These are phyloP conservation scores for Salarias fasciatus DNA, from an alignment of 2,797 vertebrate genomes.

Conservation along the genomic window DNA sequence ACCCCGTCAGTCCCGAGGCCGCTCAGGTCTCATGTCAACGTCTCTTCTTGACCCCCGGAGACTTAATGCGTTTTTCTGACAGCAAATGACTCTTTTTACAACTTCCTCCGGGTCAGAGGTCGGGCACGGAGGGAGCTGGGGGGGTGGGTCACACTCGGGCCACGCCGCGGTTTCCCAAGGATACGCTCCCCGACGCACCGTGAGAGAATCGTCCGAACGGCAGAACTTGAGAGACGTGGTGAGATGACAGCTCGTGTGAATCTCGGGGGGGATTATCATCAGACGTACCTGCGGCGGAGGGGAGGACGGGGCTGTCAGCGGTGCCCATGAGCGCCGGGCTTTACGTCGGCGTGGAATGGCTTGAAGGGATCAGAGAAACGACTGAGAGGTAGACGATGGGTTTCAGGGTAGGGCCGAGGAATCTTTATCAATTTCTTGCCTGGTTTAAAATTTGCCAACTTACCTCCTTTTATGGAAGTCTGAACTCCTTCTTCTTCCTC, in stretches of 20 bases:
- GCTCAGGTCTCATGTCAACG: background rate
- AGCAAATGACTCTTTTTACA: constrained; percentile 37
- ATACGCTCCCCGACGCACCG: background rate
- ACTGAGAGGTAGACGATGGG: constrained; percentile 15
- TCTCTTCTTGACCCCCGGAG: constrained; percentile 24
- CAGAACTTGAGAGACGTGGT: constrained; percentile 21
- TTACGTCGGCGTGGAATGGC: constrained; percentile 23
- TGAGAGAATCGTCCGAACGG: constrained; percentile 11
- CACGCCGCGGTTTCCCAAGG: constrained; percentile 23
- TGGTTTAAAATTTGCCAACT: constrained; percentile 5
- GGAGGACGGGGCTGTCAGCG: constrained; percentile 25
- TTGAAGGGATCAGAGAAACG: constrained; percentile 32
- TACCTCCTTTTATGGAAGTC: constrained; percentile 32
- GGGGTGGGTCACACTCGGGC: constrained; percentile 38
- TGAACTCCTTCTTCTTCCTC: constrained; percentile 5
- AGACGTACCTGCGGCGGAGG: constrained; percentile 26
- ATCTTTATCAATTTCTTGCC: constrained; percentile 19
- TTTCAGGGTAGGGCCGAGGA: constrained; percentile 12
- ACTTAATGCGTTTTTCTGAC: constrained; percentile 35
- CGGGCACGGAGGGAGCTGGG: constrained; percentile 4
- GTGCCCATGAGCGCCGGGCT: constrained; percentile 8
- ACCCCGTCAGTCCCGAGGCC: constrained; percentile 14
- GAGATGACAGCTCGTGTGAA: constrained; percentile 42
- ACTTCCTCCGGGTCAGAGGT: constrained; percentile 61
- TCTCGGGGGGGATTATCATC: constrained; percentile 43